These are phyloP conservation scores for Danio tinwini DNA, from an alignment of 2,797 vertebrate genomes.

Conservation along the genomic window DNA sequence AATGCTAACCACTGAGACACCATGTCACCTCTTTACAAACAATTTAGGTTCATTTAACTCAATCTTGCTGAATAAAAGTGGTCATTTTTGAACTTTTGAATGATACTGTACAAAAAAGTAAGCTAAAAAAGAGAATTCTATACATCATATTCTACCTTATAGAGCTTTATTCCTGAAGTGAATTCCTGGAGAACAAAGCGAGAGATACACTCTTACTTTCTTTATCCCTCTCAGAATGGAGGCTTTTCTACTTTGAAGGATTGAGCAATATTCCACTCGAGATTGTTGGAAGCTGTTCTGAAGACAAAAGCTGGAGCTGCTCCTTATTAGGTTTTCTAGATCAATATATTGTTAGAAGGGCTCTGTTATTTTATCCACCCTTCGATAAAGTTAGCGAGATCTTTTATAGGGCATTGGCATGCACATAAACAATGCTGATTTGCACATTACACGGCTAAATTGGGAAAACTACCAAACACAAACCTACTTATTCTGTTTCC, in stretches of 20 bases:
- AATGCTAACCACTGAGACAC: too few species aligned
- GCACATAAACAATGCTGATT: conserved; percentile 28
- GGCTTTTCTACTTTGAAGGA: conserved; percentile 11
- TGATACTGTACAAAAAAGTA: too few species aligned
- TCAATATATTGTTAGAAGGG: conserved; percentile 33
- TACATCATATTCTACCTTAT: too few species aligned
- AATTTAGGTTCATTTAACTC: too few species aligned
- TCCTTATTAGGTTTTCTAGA: conserved; percentile 29
- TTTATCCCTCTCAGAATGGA: conserved; percentile 11
- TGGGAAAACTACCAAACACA: background rate
- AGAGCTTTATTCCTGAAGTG: background rate
- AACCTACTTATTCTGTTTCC: background rate
- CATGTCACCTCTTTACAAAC: too few species aligned
- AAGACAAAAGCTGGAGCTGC: background rate
- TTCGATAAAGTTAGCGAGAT: background rate
- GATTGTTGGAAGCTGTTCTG: conserved; percentile 13
- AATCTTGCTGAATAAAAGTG: too few species aligned
- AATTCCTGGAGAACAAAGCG: conserved; percentile 22
- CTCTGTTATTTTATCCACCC: conserved; percentile 23
- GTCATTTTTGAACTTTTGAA: too few species aligned
- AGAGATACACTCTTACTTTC: conserved; percentile 11
- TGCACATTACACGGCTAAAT: background rate
- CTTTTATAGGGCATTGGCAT: conserved; percentile 13
- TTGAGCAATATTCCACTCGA: conserved; percentile 7
- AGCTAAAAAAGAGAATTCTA: too few species aligned